Evolutionary conservation across 2,113 vertebrate genomes (phyloP).

Genomic region (Odocoileus virginianus): DNA sequence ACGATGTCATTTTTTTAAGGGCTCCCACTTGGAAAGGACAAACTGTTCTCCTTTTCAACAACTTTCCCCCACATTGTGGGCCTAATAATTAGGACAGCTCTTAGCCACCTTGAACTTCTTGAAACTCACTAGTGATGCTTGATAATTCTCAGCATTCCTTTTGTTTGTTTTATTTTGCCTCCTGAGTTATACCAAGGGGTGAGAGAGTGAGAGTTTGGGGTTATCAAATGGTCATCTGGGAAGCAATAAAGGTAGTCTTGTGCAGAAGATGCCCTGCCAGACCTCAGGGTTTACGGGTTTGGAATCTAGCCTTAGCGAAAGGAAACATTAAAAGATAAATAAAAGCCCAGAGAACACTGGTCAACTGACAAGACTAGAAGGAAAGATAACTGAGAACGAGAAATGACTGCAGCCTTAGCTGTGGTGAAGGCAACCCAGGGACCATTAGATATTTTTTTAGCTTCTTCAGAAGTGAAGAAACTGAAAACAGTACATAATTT

Average conservation of each 20-base stretch:
- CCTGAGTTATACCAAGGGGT: background rate
- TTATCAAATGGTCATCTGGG: background rate
- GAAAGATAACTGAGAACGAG: background rate
- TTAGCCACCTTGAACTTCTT: background rate
- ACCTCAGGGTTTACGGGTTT: background rate
- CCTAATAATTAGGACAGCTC: background rate
- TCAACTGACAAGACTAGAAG: background rate
- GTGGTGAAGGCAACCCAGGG: background rate
- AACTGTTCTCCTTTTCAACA: background rate
- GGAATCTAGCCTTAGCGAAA: background rate
- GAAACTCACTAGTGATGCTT: background rate
- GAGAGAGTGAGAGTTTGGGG: background rate
- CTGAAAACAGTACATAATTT: background rate
- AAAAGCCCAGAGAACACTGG: background rate
- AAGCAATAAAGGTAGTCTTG: background rate
- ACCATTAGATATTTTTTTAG: background rate
- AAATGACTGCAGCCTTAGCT: background rate
- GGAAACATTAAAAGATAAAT: background rate
- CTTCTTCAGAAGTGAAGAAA: background rate
- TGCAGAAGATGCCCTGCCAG: background rate
- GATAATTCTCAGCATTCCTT: background rate
- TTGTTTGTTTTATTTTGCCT: background rate
- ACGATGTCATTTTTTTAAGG: background rate
- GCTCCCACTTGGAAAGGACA: background rate
- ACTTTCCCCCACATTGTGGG: background rate